phyloP scores from a whole-genome alignment of 2,888 invertebrate species.

The Pegoplata infirma region DNA sequence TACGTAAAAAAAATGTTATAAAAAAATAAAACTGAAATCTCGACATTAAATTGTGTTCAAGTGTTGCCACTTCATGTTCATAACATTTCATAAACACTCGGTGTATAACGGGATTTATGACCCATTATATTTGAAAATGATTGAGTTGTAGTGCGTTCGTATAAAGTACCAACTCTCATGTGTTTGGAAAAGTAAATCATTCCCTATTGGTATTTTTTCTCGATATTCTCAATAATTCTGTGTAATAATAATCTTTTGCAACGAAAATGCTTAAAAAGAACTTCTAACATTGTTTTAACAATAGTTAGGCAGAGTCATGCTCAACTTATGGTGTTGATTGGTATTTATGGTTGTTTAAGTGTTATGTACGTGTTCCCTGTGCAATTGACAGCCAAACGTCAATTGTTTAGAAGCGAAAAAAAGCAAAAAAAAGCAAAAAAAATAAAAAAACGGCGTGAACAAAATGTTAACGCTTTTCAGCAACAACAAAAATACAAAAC shows the following conservation, averaged over 20 bases:
- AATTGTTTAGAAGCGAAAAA: conserved; percentile 47
- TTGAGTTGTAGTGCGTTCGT: conserved; percentile 29
- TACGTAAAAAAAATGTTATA: conserved; percentile 18
- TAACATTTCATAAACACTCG: conserved; percentile 60
- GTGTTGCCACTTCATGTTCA: conserved; percentile 60
- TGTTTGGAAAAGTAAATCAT: conserved; percentile 45
- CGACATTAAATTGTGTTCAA: conserved; percentile 33
- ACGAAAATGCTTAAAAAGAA: neutral
- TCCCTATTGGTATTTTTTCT: conserved; percentile 34
- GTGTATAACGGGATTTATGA: conserved; percentile 60
- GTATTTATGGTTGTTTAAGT: conserved; percentile 75
- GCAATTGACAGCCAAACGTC: conserved; percentile 66
- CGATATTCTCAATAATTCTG: conserved; percentile 27
- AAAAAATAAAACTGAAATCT: conserved; percentile 25
- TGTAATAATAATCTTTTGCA: conserved; percentile 32
- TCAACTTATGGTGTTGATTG: conserved; percentile 76
- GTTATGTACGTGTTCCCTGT: conserved; percentile 62
- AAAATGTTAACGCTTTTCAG: conserved; percentile 60
- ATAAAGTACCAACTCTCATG: too few relatives aligned
- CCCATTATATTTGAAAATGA: conserved; percentile 52
- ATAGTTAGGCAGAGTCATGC: conserved; percentile 16
- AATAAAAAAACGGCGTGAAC: conserved; percentile 43
- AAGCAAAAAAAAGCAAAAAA: neutral
- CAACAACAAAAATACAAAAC: too few relatives aligned
- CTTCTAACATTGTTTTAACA: conserved; percentile 25